phyloP scores from a whole-genome alignment of 2,113 vertebrate genomes.

The Onychostruthus taczanowskii region DNA sequence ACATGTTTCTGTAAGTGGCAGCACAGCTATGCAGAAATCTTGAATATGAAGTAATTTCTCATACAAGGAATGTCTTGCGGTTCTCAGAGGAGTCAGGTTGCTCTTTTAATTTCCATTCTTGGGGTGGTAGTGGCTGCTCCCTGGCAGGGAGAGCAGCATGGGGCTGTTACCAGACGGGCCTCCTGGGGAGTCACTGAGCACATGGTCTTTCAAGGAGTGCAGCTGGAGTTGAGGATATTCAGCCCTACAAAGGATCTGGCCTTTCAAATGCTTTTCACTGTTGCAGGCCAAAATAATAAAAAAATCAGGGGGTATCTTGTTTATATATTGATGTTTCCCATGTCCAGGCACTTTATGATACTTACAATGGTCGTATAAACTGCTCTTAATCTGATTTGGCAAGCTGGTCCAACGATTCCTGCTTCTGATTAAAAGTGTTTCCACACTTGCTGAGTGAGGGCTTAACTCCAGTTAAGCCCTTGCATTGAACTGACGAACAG shows the following conservation, averaged over 20 bases:
- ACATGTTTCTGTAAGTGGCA: slow-evolving; percentile 15
- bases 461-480: not conserved
- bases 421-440: slow-evolving; percentile 5
- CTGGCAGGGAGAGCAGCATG: not conserved
- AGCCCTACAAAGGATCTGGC: not conserved
- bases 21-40: not conserved
- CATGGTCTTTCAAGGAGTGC: not conserved
- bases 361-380: not conserved
- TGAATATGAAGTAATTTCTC: slow-evolving; percentile 34
- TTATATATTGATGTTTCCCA: not conserved
- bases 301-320: not conserved
- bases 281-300: not conserved
- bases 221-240: not conserved
- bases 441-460: not conserved
- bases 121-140: not conserved
- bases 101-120: slow-evolving; percentile 23
- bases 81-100: slow-evolving; percentile 9
- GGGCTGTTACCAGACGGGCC: not conserved
- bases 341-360: not conserved
- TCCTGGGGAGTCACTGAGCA: not conserved
- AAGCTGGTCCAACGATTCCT: not conserved
- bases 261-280: not conserved
- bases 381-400: slow-evolving; percentile 26
- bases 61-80: not conserved
- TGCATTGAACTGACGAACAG: not conserved